Evolutionary conservation across 2,888 invertebrate species (phyloP), one percentile per base, ranked within the genome.

Genomic region (Calameuta pallipes): DNA sequence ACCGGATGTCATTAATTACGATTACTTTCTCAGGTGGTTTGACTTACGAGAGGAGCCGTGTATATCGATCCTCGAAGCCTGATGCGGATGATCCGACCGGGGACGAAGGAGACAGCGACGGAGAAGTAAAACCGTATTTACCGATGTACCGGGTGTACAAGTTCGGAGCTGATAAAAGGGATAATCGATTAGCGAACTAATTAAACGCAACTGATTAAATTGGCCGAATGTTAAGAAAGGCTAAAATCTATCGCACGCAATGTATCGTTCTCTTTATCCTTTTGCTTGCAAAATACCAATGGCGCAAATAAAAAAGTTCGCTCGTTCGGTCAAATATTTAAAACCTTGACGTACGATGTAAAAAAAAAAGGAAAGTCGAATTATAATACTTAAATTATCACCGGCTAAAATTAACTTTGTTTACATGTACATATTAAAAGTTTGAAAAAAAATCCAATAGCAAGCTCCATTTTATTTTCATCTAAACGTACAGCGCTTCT

Each of bases 31-130:
- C 84, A 81, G 82, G 79, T 75, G 79, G 75, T 70, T 84, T 84
- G 33, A 76, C 82, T 41, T 89, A 88, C 82, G 86, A 87, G 83
- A 84, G 84, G 76, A 89, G 89, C 84, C 86, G 82, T 76, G 87
- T 89, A 79, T 89, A 90, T 84, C 86, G 89, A 82, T 90, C 89
- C 69, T 90, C 90, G 33, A 90, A 90, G 81, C 89, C 89, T 75
- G 87, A 87, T 81, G 87, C 80, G 34, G 89, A 90, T 79, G 89
- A 90, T 86, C 89, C 89, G 68, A 86, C 86, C 33, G 89, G 89
- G 37, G 87, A 88, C 35, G 88, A 89, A 37, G 87, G 85, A 6
- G 87, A 87, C 79, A 86, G 85, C 81, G 89, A 89, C 74, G 86
- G 85, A 31, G 87, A 88, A 76, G 84, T 84, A 37, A 81, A 84